Conservation (phyloP, 2,888 invertebrate species). For the Xylota segnis region DNA sequence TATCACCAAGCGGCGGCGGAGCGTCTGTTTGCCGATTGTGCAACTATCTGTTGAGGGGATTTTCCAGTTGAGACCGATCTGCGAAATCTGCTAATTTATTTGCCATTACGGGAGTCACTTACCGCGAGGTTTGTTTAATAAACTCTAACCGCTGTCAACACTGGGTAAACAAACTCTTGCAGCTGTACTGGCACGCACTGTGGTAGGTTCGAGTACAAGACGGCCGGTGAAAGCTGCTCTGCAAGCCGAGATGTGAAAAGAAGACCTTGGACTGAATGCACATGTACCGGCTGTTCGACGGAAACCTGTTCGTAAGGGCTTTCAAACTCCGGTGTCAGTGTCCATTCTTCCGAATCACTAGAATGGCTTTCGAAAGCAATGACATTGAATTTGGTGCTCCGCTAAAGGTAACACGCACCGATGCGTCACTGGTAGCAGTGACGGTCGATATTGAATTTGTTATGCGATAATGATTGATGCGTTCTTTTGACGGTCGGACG, state of each 20-base stretch:
- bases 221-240: constrained; percentile 34
- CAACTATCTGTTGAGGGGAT: constrained; percentile 10
- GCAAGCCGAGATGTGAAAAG: constrained; percentile 30
- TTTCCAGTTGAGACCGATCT: constrained; percentile 6
- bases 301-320: background rate
- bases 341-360: background rate
- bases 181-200: background rate
- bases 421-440: background rate
- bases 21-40: constrained; percentile 12
- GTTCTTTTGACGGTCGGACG: background rate
- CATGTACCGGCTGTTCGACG: background rate
- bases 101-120: constrained; percentile 29
- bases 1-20: background rate
- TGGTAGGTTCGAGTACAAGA: background rate
- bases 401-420: background rate
- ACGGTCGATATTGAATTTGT: background rate
- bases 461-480: background rate
- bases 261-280: constrained; percentile 53
- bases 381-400: background rate
- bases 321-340: background rate
- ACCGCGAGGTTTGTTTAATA: constrained; percentile 21
- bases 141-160: constrained; percentile 15
- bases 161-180: constrained; percentile 24
- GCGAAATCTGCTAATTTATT: constrained; percentile 43
- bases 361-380: background rate